phyloP scores from a whole-genome alignment of 2,888 invertebrate genomes.

The Aspidiotus rigidus region DNA sequence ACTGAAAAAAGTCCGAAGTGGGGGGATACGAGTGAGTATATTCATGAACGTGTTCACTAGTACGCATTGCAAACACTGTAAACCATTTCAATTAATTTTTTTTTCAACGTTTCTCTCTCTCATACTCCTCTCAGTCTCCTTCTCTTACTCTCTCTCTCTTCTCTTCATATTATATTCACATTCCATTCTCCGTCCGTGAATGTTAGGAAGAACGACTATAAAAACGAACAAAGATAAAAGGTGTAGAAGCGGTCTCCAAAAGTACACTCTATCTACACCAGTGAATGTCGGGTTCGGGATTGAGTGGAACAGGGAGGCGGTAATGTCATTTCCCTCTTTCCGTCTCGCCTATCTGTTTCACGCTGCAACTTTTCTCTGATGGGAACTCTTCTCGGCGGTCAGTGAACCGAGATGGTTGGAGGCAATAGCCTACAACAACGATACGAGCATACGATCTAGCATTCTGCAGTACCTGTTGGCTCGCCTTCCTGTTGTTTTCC shows the following conservation, averaged over 20 bases:
- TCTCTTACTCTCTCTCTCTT: slow-evolving; percentile 14
- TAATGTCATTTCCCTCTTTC: slow-evolving; percentile 18
- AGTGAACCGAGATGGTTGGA: slow-evolving; percentile 32
- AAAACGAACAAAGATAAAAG: slow-evolving; percentile 32
- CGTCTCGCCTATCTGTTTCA: slow-evolving; percentile 3
- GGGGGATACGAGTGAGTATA: slow-evolving; percentile 4
- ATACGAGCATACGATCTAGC: slow-evolving; percentile 24
- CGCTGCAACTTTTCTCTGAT: slow-evolving; percentile 32
- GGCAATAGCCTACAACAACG: slow-evolving; percentile 32
- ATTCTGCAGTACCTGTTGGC: slow-evolving; percentile 33
- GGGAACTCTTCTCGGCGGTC: slow-evolving; percentile 30
- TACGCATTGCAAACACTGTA: slow-evolving; percentile 26
- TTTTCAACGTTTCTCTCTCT: slow-evolving; percentile 2
- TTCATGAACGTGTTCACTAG: slow-evolving; percentile 19
- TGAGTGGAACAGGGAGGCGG: slow-evolving; percentile 17
- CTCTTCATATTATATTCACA: slow-evolving; percentile 25
- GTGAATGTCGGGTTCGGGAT: slow-evolving; percentile 10
- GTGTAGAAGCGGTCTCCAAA: slow-evolving; percentile 30
- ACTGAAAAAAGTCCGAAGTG: neutral
- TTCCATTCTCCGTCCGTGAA: slow-evolving; percentile 24
- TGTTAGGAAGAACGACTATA: slow-evolving; percentile 26
- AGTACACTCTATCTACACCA: slow-evolving; percentile 9
- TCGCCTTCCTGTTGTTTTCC: slow-evolving; percentile 28
- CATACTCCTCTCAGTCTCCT: neutral
- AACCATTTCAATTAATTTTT: slow-evolving; percentile 15